Conservation (phyloP, 1,140 invertebrate genomes). For the Halesus radiatus region DNA sequence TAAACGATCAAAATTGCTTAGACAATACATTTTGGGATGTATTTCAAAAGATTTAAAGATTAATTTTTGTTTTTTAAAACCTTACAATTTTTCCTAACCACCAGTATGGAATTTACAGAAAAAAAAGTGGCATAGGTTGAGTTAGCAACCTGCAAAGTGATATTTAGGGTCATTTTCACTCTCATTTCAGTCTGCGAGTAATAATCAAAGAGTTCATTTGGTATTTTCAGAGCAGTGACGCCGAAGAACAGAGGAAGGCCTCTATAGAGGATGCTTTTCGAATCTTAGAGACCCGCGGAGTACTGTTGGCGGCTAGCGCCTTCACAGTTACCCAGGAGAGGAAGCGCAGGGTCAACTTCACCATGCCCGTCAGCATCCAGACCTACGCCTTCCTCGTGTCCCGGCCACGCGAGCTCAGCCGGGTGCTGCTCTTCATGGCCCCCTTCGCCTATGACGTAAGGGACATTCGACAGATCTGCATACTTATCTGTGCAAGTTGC, state of each 20-base stretch:
- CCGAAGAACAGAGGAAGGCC: slow-evolving; percentile 27
- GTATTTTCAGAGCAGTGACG: slow-evolving; percentile 45
- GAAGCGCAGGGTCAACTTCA: slow-evolving; percentile 83
- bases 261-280: slow-evolving; percentile 59
- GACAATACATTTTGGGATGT: no score
- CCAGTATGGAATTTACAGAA: no score
- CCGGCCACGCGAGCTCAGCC: slow-evolving; percentile 81
- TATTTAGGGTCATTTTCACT: no score
- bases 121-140: no score
- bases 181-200: no score
- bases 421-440: slow-evolving; percentile 86
- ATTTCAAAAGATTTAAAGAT: no score
- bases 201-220: neutral
- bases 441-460: slow-evolving; percentile 85
- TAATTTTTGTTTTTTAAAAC: no score
- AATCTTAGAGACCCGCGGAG: slow-evolving; percentile 57
- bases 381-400: slow-evolving; percentile 84
- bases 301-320: slow-evolving; percentile 80
- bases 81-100: no score
- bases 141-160: no score
- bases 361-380: slow-evolving; percentile 82
- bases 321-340: slow-evolving; percentile 77
- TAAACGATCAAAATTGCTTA: no score
- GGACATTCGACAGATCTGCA: no score
- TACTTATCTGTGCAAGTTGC: no score